These are phyloP conservation scores for Melospiza melodia DNA, from an alignment of 2,113 vertebrate species.

Conservation along the genomic window DNA sequence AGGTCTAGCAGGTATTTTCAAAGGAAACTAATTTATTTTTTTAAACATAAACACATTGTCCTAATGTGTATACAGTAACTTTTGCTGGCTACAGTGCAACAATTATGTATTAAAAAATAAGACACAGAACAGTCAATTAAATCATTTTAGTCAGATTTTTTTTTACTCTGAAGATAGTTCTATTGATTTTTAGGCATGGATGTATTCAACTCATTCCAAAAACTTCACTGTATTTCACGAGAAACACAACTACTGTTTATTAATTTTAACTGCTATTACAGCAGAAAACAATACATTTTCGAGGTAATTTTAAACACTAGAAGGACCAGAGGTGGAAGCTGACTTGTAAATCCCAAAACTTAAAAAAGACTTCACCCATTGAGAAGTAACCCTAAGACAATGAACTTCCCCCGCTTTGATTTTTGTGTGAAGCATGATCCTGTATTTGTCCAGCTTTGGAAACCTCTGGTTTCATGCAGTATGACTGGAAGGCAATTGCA, in stretches of 20 bases:
- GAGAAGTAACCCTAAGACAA: neutral
- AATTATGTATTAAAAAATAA: neutral
- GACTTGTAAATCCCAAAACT: neutral
- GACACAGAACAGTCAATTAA: neutral
- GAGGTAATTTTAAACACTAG: neutral
- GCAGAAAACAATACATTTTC: neutral
- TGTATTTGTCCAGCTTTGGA: neutral
- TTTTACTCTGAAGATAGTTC: neutral
- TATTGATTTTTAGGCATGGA: neutral
- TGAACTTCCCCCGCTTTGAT: neutral
- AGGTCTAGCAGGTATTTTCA: slow-evolving; percentile 8
- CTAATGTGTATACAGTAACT: neutral
- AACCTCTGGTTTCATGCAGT: neutral
- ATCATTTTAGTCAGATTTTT: neutral
- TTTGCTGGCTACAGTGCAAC: neutral
- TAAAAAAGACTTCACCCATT: neutral
- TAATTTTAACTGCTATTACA: neutral
- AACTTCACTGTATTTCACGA: neutral
- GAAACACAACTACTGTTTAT: neutral
- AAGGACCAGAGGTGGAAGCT: neutral
- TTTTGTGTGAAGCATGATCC: neutral
- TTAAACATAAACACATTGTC: neutral
- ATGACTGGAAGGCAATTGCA: neutral
- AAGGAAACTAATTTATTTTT: neutral
- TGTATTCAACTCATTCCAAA: neutral